A percentile compares a stretch with the other conserved stretches of the same genome.
phyloP scores from a whole-genome alignment of 2,113 vertebrate species.

The Nothoprocta pentlandii region DNA sequence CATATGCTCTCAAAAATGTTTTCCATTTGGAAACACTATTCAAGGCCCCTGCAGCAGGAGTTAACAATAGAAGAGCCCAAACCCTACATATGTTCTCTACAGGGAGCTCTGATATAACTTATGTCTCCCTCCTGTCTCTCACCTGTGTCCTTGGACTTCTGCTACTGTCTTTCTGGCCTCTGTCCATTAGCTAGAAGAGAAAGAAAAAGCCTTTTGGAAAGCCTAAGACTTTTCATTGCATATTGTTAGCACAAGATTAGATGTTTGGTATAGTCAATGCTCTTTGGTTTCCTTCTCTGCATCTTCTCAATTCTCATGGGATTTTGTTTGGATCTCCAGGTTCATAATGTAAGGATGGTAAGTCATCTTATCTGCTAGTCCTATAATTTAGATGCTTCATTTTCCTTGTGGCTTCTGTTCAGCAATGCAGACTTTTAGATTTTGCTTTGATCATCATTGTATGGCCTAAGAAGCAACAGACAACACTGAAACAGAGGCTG shows the following conservation, averaged over 20 bases:
- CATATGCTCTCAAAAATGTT: background rate
- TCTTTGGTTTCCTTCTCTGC: background rate
- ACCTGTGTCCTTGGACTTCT: background rate
- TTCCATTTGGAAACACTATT: background rate
- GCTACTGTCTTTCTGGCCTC: background rate
- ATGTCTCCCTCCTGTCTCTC: background rate
- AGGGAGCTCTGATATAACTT: background rate
- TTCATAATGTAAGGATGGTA: background rate
- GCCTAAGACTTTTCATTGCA: background rate
- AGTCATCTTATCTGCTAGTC: background rate
- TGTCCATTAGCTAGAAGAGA: background rate
- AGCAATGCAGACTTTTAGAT: background rate
- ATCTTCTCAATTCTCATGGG: background rate
- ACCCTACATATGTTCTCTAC: background rate
- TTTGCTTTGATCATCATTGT: background rate
- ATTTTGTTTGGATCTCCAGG: background rate
- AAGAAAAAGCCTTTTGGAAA: background rate
- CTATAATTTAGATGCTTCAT: background rate
- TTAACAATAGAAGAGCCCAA: background rate
- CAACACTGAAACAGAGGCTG: background rate
- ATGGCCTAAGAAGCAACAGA: background rate
- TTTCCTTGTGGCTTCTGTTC: background rate
- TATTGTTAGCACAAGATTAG: background rate
- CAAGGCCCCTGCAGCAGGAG: background rate
- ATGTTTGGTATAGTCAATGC: background rate